A percentile compares a stretch with the other conserved stretches of the same genome.
phyloP scores from a whole-genome alignment of 2,113 vertebrate species.

The Rhagologus leucostigma region DNA sequence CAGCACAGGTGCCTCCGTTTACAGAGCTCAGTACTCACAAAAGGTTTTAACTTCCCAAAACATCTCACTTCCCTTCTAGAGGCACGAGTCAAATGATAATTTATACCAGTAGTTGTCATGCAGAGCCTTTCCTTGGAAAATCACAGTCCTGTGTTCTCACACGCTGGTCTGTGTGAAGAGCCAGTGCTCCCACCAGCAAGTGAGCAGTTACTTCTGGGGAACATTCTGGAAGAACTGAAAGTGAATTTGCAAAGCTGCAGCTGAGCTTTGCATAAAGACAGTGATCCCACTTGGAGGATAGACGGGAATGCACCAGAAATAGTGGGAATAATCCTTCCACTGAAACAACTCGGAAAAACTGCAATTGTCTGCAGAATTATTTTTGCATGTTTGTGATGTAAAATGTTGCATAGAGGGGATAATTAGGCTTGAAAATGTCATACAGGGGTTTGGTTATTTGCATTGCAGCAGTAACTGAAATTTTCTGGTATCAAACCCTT shows the following conservation, averaged over 20 bases:
- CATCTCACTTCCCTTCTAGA: not conserved
- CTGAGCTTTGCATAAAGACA: not conserved
- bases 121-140: not conserved
- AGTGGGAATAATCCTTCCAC: not conserved
- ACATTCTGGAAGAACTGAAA: not conserved
- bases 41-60: not conserved
- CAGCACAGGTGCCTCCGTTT: not conserved
- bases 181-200: not conserved
- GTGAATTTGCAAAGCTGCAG: constrained; percentile 18
- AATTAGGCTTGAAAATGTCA: not conserved
- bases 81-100: not conserved
- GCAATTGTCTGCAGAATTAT: not conserved
- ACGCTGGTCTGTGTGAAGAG: not conserved
- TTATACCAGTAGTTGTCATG: not conserved
- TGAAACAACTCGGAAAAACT: not conserved
- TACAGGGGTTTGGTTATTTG: not conserved
- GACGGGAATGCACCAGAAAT: not conserved
- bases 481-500: not conserved
- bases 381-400: not conserved
- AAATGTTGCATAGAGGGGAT: not conserved
- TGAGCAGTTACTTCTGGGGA: not conserved
- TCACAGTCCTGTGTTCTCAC: not conserved
- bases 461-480: not conserved
- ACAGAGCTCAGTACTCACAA: not conserved
- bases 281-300: not conserved